Conservation (phyloP, 1,140 invertebrate genomes). For the Drosophila neocordata region DNA sequence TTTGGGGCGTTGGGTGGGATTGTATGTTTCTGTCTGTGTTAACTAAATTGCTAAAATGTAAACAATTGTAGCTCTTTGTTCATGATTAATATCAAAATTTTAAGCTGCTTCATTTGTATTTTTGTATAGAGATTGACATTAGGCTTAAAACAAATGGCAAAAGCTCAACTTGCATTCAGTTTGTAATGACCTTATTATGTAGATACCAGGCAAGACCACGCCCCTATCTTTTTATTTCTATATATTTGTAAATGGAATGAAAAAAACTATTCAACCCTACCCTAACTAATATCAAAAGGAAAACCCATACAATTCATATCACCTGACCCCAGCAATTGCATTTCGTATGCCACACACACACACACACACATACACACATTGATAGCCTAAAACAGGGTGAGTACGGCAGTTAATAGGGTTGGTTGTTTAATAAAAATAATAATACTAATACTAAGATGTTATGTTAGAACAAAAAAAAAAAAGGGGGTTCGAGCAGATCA, state of each 20-base stretch:
- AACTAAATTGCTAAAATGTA: conserved; percentile 16
- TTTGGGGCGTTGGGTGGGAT: conserved; percentile 36
- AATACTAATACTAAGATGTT: conserved; percentile 41
- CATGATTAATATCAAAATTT: conserved; percentile 38
- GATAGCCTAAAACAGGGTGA: conserved; percentile 43
- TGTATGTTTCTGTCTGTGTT: conserved; percentile 9
- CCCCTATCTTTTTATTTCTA: neutral
- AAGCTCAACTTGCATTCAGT: neutral
- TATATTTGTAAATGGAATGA: conserved; percentile 14
- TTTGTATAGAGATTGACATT: neutral
- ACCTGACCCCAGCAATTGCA: too few species aligned
- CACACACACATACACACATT: too few species aligned
- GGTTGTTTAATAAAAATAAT: conserved; percentile 75
- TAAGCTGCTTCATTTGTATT: conserved; percentile 10
- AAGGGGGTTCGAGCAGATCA: conserved; percentile 65
- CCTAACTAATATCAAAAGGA: conserved; percentile 45
- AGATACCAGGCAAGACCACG: neutral
- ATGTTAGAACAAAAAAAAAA: conserved; percentile 13
- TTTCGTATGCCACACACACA: too few species aligned
- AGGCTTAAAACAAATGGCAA: neutral
- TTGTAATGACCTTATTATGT: neutral
- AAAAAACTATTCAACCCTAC: conserved; percentile 34
- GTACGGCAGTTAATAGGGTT: conserved; percentile 63
- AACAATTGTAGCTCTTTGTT: conserved; percentile 27
- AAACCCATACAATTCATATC: conserved; percentile 34